These are phyloP conservation scores for Vanacampus margaritifer DNA, from an alignment of 2,113 vertebrate genomes.

Conservation along the genomic window DNA sequence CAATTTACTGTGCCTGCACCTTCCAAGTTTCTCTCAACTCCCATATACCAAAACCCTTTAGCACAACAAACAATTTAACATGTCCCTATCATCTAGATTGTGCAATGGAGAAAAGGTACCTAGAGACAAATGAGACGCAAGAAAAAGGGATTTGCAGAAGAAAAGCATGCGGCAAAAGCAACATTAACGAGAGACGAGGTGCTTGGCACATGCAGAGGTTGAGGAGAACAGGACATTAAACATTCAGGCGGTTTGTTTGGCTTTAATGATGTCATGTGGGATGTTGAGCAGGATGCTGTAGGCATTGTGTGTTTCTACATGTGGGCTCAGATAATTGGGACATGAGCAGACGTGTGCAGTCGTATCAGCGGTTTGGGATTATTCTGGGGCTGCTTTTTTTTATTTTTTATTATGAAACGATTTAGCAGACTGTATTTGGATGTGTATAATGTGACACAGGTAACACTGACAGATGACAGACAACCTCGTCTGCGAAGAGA, in stretches of 20 bases:
- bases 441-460: constrained; percentile 34
- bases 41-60: too few species aligned
- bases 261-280: constrained; percentile 72
- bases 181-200: constrained; percentile 27
- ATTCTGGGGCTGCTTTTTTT: constrained; percentile 27
- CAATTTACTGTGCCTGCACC: too few species aligned
- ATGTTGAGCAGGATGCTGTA: constrained; percentile 49
- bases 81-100: background rate
- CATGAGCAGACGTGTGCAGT: constrained; percentile 50
- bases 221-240: constrained; percentile 40
- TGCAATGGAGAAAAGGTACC: constrained; percentile 18
- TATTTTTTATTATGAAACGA: constrained; percentile 14
- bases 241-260: constrained; percentile 63
- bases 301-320: constrained; percentile 54
- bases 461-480: constrained; percentile 38
- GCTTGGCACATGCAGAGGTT: constrained; percentile 27
- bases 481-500: constrained; percentile 14
- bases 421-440: constrained; percentile 24
- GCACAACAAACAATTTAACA: background rate
- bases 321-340: constrained; percentile 55
- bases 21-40: too few species aligned
- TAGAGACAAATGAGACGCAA: constrained; percentile 23
- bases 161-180: constrained; percentile 6
- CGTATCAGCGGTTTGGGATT: constrained; percentile 48
- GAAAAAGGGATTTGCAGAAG: background rate